Percentiles rank a stretch among this genome's conserved stretches.
Conservation (phyloP, 2,888 invertebrate species). For the Ophraella communa region DNA sequence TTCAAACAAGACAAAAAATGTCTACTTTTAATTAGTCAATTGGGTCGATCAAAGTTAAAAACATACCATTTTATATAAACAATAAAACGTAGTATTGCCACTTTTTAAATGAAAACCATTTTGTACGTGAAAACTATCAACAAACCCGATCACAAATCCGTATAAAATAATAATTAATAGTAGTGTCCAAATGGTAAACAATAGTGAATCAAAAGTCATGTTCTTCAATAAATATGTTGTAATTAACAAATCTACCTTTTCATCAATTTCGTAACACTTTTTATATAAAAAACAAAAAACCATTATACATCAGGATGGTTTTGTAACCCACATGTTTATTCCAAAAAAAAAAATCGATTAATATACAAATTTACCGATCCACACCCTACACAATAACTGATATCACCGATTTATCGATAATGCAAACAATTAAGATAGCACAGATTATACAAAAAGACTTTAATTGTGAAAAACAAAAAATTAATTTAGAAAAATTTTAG, state of each 20-base stretch:
- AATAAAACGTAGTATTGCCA: conserved; percentile 28
- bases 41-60: conserved; percentile 4
- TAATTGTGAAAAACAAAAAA: neutral
- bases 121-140: conserved; percentile 30
- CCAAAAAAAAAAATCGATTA: neutral
- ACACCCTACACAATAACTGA: neutral
- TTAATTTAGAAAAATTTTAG: conserved; percentile 5
- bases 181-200: conserved; percentile 45
- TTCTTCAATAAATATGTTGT: conserved; percentile 6
- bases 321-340: neutral
- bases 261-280: conserved; percentile 26
- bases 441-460: neutral
- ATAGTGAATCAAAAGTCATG: conserved; percentile 32
- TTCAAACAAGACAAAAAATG: neutral
- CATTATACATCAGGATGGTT: conserved; percentile 1
- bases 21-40: neutral
- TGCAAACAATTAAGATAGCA: conserved; percentile 4
- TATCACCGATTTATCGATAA: neutral
- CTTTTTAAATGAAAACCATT: conserved; percentile 29
- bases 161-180: conserved; percentile 47
- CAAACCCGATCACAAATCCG: conserved; percentile 49
- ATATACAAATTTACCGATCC: neutral
- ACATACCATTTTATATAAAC: conserved; percentile 32
- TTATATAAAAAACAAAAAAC: conserved; percentile 21
- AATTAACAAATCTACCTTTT: conserved; percentile 26